Conservation (phyloP, 1,140 invertebrate genomes). For the Cotesia typhae region DNA sequence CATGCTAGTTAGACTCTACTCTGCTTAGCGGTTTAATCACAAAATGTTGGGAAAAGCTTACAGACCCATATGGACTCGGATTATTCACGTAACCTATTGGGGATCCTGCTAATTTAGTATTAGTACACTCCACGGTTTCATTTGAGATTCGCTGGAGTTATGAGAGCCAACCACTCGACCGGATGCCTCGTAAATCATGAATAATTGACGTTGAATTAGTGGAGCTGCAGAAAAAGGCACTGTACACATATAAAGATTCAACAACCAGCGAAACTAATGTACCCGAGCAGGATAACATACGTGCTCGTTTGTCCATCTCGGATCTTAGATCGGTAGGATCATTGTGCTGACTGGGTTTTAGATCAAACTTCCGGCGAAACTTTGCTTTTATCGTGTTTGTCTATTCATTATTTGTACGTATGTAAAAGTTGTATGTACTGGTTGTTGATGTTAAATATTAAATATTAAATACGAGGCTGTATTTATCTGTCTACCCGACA, state of each 20-base stretch:
- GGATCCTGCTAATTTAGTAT: conserved; percentile 8
- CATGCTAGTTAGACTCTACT: too few species aligned
- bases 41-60: conserved; percentile 26
- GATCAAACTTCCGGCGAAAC: conserved; percentile 28
- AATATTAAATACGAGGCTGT: not conserved
- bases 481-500: not conserved
- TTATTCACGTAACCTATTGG: conserved; percentile 15
- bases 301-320: conserved; percentile 26
- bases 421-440: too few species aligned
- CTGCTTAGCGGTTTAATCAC: conserved; percentile 12
- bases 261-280: not conserved
- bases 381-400: not conserved
- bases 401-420: not conserved
- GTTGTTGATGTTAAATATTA: not conserved
- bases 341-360: not conserved
- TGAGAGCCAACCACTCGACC: conserved; percentile 15
- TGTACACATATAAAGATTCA: conserved; percentile 25
- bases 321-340: conserved; percentile 21
- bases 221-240: conserved; percentile 27
- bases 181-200: conserved; percentile 40
- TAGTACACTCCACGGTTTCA: too few species aligned
- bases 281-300: conserved; percentile 15
- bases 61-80: not conserved
- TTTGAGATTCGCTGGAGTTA: conserved; percentile 19
- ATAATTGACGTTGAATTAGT: conserved; percentile 45